Evolutionary conservation across 2,113 vertebrate species (phyloP).

Genomic region (Echinops telfairi): DNA sequence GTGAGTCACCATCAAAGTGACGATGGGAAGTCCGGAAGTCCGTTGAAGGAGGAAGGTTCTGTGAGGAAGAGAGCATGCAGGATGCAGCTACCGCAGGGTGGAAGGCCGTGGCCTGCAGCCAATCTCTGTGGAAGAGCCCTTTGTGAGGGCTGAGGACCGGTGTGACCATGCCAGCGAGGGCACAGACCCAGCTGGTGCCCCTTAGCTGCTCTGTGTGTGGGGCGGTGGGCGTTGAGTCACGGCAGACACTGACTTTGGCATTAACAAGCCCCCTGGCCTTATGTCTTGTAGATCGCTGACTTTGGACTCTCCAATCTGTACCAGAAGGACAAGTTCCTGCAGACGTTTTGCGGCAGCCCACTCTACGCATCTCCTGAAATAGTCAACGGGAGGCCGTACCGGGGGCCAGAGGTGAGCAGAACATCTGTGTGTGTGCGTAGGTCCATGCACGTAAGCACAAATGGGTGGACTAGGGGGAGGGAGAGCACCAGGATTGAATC

Average conservation of each 20-base stretch:
- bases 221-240: not conserved
- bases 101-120: not conserved
- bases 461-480: not conserved
- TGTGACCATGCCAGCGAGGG: not conserved
- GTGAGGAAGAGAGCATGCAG: not conserved
- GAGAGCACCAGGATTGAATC: not conserved
- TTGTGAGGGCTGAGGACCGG: not conserved
- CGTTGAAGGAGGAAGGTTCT: not conserved
- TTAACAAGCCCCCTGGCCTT: not conserved
- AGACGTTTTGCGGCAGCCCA: constrained; percentile 98
- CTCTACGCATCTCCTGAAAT: constrained; percentile 99
- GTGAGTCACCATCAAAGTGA: not conserved
- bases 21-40: not conserved
- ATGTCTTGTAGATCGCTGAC: constrained; percentile 95
- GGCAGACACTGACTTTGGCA: rapidly evolving
- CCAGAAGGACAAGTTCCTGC: constrained; percentile 97
- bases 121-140: not conserved
- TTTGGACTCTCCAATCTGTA: constrained; percentile 98
- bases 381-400: constrained; percentile 97
- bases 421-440: not conserved
- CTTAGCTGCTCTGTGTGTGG: not conserved
- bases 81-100: not conserved
- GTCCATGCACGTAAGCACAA: too few relatives aligned
- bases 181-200: too few relatives aligned
- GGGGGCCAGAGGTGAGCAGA: constrained; percentile 94